phyloP scores from a whole-genome alignment of 2,797 vertebrate genomes.

The Hemitrygon akajei region DNA sequence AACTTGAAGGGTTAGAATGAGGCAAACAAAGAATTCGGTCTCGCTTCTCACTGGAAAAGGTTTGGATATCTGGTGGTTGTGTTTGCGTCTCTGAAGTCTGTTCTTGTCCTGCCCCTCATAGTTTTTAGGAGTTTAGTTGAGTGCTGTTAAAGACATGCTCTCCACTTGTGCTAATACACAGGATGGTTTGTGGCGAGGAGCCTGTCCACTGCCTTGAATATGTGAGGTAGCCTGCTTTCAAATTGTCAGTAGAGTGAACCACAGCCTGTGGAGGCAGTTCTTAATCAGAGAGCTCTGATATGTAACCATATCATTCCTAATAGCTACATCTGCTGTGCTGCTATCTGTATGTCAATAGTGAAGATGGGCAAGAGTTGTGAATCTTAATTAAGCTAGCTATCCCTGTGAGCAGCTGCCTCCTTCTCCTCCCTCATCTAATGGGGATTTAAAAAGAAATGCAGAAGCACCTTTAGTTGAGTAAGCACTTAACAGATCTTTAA shows the following conservation, averaged over 20 bases:
- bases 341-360: too few species aligned
- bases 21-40: background rate
- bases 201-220: background rate
- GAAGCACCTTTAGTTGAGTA: background rate
- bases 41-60: background rate
- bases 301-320: background rate
- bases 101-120: background rate
- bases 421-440: background rate
- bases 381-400: background rate
- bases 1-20: background rate
- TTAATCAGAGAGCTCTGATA: background rate
- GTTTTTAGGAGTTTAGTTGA: background rate
- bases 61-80: background rate
- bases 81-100: background rate
- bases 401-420: background rate
- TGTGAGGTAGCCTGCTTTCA: background rate
- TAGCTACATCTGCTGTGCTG: background rate
- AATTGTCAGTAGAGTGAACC: background rate
- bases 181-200: background rate
- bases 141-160: background rate
- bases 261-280: background rate
- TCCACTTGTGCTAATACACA: background rate
- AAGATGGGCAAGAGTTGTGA: background rate
- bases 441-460: background rate
- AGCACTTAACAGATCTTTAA: background rate